Conservation (phyloP, 2,113 vertebrate species). For the Rhynchomys soricoides region DNA sequence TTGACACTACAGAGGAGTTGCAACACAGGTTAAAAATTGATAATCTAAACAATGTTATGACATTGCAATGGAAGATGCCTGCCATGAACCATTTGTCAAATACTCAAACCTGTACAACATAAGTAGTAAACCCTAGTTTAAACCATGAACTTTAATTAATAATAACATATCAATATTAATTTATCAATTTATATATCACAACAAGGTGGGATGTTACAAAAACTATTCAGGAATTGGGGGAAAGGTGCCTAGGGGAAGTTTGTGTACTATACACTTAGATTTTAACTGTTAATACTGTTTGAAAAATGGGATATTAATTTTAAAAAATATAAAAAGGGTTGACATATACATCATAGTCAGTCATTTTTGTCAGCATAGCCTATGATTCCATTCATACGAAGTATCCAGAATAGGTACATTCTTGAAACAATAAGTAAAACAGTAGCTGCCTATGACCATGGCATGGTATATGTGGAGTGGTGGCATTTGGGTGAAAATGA, state of each 20-base stretch:
- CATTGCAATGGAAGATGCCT: not conserved
- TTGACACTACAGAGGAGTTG: not conserved
- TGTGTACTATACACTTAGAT: not conserved
- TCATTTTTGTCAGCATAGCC: not conserved
- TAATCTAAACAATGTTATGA: not conserved
- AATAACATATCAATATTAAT: not conserved
- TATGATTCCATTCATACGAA: not conserved
- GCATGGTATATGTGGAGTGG: not conserved
- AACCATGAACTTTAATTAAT: not conserved
- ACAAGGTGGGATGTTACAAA: not conserved
- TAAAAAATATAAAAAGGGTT: not conserved
- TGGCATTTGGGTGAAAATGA: not conserved
- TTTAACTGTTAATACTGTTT: not conserved
- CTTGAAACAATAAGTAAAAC: constrained; percentile 6
- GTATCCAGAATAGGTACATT: not conserved
- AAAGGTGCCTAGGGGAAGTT: not conserved
- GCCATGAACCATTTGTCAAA: constrained; percentile 24
- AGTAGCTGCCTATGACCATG: not conserved
- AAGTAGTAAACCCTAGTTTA: not conserved
- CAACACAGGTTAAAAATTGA: not conserved
- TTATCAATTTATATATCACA: not conserved
- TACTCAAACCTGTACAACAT: not conserved
- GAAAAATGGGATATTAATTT: not conserved
- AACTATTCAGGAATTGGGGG: not conserved
- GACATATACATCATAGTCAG: not conserved